phyloP scores from a whole-genome alignment of 2,888 invertebrate genomes.

The Scotopteryx bipunctaria region DNA sequence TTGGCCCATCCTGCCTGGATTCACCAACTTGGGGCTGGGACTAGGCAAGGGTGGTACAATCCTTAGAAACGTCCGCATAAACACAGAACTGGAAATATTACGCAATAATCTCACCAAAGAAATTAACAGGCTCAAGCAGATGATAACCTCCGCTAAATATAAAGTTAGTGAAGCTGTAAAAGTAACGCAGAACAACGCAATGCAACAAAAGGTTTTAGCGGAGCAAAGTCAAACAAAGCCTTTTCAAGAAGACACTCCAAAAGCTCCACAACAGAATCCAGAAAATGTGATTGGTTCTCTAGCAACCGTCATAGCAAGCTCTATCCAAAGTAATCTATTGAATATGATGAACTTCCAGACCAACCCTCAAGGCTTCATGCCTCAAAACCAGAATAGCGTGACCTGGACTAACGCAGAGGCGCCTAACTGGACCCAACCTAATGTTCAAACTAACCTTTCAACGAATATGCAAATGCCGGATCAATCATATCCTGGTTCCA shows the following conservation, averaged over 20 bases:
- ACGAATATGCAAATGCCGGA: neutral
- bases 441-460: neutral
- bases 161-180: neutral
- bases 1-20: neutral
- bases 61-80: neutral
- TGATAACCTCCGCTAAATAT: neutral
- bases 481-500: too few relatives aligned
- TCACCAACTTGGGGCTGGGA: neutral
- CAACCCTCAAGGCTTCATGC: neutral
- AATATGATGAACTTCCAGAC: neutral
- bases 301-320: neutral
- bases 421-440: neutral
- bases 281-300: neutral
- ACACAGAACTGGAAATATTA: neutral
- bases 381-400: neutral
- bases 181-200: neutral
- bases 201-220: neutral
- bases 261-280: neutral
- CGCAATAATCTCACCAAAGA: neutral
- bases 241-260: neutral
- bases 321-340: slow-evolving; percentile 4
- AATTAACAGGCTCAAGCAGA: neutral
- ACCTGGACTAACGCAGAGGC: neutral
- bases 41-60: neutral
- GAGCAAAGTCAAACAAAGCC: neutral